phyloP scores from a whole-genome alignment of 30 jellyfish, hydroid and myxozoan species.

The Aurelia sp. region DNA sequence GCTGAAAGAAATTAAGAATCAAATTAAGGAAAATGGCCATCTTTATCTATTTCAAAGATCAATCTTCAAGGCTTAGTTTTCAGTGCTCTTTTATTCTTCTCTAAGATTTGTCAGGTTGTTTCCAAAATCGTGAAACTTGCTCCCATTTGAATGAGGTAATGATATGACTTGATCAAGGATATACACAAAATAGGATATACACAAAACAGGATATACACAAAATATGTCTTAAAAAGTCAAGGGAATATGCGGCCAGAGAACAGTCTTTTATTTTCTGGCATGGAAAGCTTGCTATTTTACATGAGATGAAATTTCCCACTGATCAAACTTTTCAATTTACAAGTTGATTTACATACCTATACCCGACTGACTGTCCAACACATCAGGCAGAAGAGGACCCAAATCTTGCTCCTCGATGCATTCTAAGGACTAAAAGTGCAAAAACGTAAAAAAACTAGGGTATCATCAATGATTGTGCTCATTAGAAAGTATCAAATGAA shows the following conservation, averaged over 20 bases:
- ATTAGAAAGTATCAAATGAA: no score
- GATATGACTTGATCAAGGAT: background rate
- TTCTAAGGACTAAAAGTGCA: conserved; percentile 49
- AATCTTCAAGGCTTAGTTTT: background rate
- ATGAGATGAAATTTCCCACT: no score
- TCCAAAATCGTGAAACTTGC: no score
- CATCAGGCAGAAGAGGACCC: conserved; percentile 73
- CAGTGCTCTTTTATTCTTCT: no score
- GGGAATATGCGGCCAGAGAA: no score
- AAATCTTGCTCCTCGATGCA: conserved; percentile 70
- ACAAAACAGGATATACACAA: background rate
- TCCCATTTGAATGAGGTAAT: background rate
- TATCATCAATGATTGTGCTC: no score
- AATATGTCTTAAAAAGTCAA: no score
- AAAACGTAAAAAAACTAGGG: no score
- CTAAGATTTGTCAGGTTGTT: no score
- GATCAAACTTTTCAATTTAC: background rate
- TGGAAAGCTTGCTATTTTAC: no score
- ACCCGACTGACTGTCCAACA: conserved; percentile 62
- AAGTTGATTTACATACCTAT: conserved; percentile 38
- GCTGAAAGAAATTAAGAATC: conserved; percentile 14
- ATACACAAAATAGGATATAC: background rate
- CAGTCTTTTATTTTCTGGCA: no score
- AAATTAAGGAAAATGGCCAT: background rate
- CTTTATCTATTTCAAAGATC: background rate